Conservation (phyloP, 2,797 vertebrate genomes). For the Sebastes matsubarae region DNA sequence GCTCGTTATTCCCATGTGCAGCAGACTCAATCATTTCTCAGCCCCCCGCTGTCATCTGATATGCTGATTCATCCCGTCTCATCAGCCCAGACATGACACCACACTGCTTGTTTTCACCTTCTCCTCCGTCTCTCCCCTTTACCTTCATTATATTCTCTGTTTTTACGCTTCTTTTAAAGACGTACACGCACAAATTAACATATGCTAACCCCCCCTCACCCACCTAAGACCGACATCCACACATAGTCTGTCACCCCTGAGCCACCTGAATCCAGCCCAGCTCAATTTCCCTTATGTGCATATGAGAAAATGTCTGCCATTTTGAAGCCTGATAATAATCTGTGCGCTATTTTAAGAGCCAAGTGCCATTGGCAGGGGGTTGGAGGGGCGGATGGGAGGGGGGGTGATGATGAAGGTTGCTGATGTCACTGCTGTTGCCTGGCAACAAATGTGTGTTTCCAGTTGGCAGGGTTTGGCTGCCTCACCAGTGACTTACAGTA, state of each 20-base stretch:
- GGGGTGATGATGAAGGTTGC: conserved; percentile 73
- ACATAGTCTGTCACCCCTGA: not conserved
- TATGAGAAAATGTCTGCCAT: conserved; percentile 57
- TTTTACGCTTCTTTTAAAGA: not conserved
- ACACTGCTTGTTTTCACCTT: not conserved
- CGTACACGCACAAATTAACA: not conserved
- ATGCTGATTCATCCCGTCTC: conserved; percentile 41
- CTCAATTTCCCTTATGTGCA: conserved; percentile 29
- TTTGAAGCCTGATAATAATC: conserved; percentile 81
- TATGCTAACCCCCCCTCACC: too few species aligned
- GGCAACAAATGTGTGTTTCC: conserved; percentile 81
- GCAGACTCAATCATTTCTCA: conserved; percentile 33
- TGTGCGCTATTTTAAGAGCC: conserved; percentile 82
- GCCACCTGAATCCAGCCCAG: not conserved
- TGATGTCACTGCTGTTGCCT: conserved; percentile 84
- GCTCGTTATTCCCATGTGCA: conserved; percentile 49
- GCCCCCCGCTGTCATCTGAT: conserved; percentile 20
- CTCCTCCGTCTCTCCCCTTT: not conserved
- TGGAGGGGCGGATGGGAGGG: conserved; percentile 12
- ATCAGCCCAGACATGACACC: conserved; percentile 6
- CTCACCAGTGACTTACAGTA: conserved; percentile 61
- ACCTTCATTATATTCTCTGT: not conserved
- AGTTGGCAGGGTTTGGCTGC: conserved; percentile 69
- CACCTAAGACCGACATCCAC: not conserved
- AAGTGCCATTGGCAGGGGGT: conserved; percentile 55